Evolutionary conservation across 53 echinoderm and acorn worm genomes (phyloP), one percentile per base, ranked within the genome.

Genomic region (Echinometra lucunter): DNA sequence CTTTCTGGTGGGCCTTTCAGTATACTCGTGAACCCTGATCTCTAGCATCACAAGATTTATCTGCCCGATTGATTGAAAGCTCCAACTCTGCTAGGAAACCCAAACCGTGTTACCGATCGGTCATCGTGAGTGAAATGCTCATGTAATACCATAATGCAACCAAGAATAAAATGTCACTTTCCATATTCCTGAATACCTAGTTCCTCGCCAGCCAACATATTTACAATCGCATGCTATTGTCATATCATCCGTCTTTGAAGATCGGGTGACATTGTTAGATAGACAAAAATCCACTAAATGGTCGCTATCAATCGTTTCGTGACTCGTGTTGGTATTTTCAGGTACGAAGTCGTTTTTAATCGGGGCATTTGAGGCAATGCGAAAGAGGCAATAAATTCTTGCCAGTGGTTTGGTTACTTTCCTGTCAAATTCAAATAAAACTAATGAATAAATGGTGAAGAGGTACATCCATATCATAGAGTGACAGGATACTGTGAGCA

Each of bases 261-360:
- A 45, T 85, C 27, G 85, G 85, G 28, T 85, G 85, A 85, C 85
- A 49, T 85, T 85, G 85, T 85, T 81, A 81, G 81, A 23, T 18
- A 42, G 81, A 42, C 44, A 44, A 81, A 83, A 85, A n/a, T 47
- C 30, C 85, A 53, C 85, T 85, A 85, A 85, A 85, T 85, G 85
- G 85, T 49, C 30, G 85, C 30, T 85, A 85, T 85, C 85, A 85
- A 49, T 85, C 85, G 85, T n/a, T 85, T 85, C 85, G 85, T 85
- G 85, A 85, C 85, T 85, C 45, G 85, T 47, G 85, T 49, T 49
- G 85, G 85, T 45, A 85, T 85, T 85, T 37, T 45, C 28, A 85
- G 16, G 85, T 47, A 85, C 85, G 15, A 49, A 13, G n/a, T 47
- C 49, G 49, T 45, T 49, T 85, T 85, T 85, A 85, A 53, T 85